Base-by-base conservation (phyloP, 2,113 vertebrate genomes). In the Siniperca knerii region DNA sequence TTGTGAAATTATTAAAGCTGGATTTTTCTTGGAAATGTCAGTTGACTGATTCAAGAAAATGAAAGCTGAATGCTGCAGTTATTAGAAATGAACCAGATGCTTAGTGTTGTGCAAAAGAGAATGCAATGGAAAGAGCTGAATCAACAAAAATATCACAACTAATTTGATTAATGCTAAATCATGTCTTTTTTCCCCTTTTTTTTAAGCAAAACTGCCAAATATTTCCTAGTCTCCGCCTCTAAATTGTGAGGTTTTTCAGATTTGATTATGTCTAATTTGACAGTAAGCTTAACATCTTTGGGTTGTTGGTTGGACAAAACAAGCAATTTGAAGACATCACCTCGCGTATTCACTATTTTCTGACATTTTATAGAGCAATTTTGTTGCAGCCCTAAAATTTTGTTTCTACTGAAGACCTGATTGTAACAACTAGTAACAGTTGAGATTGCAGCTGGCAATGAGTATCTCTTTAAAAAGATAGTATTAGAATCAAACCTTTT, bases 1-100 rank as follows among this genome's bases (percentile, higher is more conserved):
- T 81, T 82, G 25, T 68, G 54, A 33, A 61, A 62, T 46, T 62
- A 75, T 82, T 87, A 69, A 82, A 81, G 54, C 3, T 76, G 16
- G 35, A 67, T 42, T 44, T 54, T 65, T 37, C 35, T 64, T 68
- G 4, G 6, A 25, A 58, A 62, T 79, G 52, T 73, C 10, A 37
- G 35, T 37, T 37, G 35, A 37, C 50, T 50, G 40, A 68, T 8
- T 21, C 1, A 15, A 16, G 21, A 4, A 25, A 9, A 9, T 46
- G 66, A 61, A 50, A 58, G 73, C 23, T 78, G 15, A 15, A 50
- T 23, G 18, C 40, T 62, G 25, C 25, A 25, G 13, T 40, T 68
- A 65, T 72, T 44, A 18, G 2, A 37, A 68, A 61, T 10, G 20
- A 15, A 37, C 44, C 23, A 61, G 33, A 61, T 42, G 33, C 5